These are phyloP conservation scores for Zapus hudsonius DNA, from an alignment of 2,113 vertebrate genomes.

Conservation along the genomic window DNA sequence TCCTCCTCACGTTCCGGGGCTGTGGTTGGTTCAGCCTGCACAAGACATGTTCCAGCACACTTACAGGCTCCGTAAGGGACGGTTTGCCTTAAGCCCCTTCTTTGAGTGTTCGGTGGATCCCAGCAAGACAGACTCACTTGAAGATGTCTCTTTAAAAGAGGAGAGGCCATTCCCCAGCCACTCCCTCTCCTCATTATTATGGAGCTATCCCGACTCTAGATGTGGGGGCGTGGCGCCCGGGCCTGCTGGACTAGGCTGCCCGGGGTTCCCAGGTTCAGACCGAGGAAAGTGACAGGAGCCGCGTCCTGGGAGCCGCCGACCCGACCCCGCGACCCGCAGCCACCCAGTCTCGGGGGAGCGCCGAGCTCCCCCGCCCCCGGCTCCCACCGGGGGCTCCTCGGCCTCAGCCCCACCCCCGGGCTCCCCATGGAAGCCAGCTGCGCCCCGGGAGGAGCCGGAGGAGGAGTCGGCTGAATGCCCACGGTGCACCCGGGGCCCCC, in stretches of 20 bases:
- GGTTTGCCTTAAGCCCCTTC: background rate
- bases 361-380: slow-evolving; percentile 68
- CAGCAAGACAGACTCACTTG: background rate
- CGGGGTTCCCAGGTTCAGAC: slow-evolving; percentile 64
- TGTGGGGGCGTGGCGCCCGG: slow-evolving; percentile 73
- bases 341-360: slow-evolving; percentile 71
- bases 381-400: slow-evolving; percentile 50
- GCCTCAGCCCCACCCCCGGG: slow-evolving; percentile 13
- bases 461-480: slow-evolving; percentile 76
- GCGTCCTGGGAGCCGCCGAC: slow-evolving; percentile 60
- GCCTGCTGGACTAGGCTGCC: slow-evolving; percentile 63
- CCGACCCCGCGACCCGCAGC: background rate
- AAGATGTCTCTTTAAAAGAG: slow-evolving; percentile 73
- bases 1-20: background rate
- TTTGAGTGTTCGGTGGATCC: background rate
- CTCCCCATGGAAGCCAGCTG: slow-evolving; percentile 78
- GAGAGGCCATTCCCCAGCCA: background rate
- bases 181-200: slow-evolving; percentile 74
- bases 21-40: background rate
- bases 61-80: background rate
- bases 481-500: slow-evolving; percentile 24
- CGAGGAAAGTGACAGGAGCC: slow-evolving; percentile 76
- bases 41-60: background rate
- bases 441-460: slow-evolving; percentile 72
- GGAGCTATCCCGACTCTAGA: slow-evolving; percentile 71